Base-by-base conservation (phyloP, 2,113 vertebrate genomes). In the Perccottus glenii region DNA sequence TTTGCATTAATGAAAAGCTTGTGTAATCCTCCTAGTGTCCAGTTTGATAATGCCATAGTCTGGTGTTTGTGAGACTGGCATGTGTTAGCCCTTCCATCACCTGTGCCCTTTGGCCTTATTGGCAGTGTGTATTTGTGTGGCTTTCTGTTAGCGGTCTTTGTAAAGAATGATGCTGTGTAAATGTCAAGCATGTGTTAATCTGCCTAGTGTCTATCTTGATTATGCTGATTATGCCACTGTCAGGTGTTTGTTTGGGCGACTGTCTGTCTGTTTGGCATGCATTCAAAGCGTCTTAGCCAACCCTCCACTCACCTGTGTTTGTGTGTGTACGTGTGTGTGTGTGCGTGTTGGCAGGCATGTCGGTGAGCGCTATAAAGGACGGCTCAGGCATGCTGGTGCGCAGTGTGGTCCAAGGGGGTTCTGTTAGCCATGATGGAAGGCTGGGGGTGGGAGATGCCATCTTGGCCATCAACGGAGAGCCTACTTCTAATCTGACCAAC, bases 321-420 rank as follows among this genome's bases (percentile, higher is more conserved):
- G 12, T 60, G 19, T 27, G 19, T 27, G 19, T 27, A 27, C 19
- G 19, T 75, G 64, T 77, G 64, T 65, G 49, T 70, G 47, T 79
- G 66, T 75, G 72, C 60, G 0, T 70, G 61, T 84, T 87, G 84
- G 85, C 77, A 99, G 97, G 97, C 5, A 96, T 99, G 96, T 96
- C 96, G 57, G 96, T 99, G 73, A 98, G 94, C 81, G 93, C 96
- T 78, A 91, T 94, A 85, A 96, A 95, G 91, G 96, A 98, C 70
- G 96, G 97, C 77, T 92, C 93, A 81, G 96, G 96, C 82, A 93
- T 98, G 92, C 93, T 96, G 80, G 94, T 99, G 60, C 95, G 96
- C 77, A 96, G 94, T n/a, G 74, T 99, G 83, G 94, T 96, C 89
- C 95, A 94, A 5, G 96, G 96, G 60, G 96, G 96, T 43, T 95